A percentile compares a stretch with the other conserved stretches of the same genome.
phyloP scores from a whole-genome alignment of 2,888 invertebrate species.

The Drosophila mettleri region DNA sequence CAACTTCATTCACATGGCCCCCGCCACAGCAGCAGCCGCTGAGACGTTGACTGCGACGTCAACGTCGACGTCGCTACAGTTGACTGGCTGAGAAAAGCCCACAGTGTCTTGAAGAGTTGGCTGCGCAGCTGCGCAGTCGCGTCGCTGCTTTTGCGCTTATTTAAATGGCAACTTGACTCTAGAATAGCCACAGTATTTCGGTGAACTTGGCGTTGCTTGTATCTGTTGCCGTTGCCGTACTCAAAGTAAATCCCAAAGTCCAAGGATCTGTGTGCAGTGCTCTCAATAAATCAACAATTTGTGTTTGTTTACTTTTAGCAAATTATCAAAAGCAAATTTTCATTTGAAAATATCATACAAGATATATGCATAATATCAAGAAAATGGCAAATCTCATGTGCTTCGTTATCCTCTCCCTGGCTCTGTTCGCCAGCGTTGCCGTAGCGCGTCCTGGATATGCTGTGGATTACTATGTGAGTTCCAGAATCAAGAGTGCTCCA shows the following conservation, averaged over 20 bases:
- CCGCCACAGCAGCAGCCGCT: slow-evolving; percentile 22
- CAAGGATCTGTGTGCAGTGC: slow-evolving; percentile 42
- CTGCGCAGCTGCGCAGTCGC: slow-evolving; percentile 23
- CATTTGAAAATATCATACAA: slow-evolving; percentile 27
- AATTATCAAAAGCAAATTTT: slow-evolving; percentile 29
- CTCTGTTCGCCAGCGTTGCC: slow-evolving; percentile 78
- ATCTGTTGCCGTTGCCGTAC: slow-evolving; percentile 81
- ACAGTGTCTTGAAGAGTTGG: slow-evolving; percentile 47
- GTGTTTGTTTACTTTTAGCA: slow-evolving; percentile 60
- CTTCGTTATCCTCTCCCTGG: slow-evolving; percentile 79
- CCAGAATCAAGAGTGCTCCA: neutral
- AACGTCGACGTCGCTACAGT: slow-evolving; percentile 57
- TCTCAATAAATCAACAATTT: slow-evolving; percentile 7
- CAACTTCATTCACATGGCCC: slow-evolving; percentile 71
- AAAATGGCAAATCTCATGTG: slow-evolving; percentile 81
- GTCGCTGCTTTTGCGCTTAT: slow-evolving; percentile 77
- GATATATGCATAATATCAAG: slow-evolving; percentile 9
- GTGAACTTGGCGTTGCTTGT: slow-evolving; percentile 83
- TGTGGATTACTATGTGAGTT: slow-evolving; percentile 88
- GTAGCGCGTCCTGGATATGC: slow-evolving; percentile 85
- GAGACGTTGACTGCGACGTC: slow-evolving; percentile 21
- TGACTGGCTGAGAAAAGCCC: slow-evolving; percentile 70
- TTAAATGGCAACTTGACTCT: slow-evolving; percentile 83
- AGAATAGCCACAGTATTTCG: slow-evolving; percentile 85
- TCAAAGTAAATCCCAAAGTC: slow-evolving; percentile 57